Evolutionary conservation across 2,113 vertebrate genomes (phyloP), one percentile per base, ranked within the genome.

Genomic region (Chrysochloris asiatica): DNA sequence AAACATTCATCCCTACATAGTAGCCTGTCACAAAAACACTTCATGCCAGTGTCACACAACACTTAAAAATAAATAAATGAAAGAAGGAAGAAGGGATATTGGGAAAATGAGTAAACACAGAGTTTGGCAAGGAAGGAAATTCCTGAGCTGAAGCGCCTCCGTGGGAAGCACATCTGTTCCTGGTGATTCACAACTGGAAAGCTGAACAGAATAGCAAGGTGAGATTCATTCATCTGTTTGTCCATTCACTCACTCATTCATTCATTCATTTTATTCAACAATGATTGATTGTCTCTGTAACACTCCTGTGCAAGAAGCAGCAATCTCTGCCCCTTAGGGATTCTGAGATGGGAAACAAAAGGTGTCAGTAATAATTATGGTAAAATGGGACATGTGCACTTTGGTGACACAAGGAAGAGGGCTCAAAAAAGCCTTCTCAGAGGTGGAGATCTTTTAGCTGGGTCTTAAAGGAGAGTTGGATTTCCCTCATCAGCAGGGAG

Each of bases 111-210:
- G 78, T 78, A 88, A 88, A 79, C n/a, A 90, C 3, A 76, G n/a
- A 83, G 36, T 95, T 88, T 61, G 50, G 86, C n/a, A 86, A 92
- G 75, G 71, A 86, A 92, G 92, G 88, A 92, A 91, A 86, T 92
- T 86, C 83, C 65, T 14, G 83, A 73, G 71, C 61, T 76, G 72
- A 79, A 24, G 52, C 77, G 56, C 36, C 26, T 83, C 76, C 82
- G 48, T 67, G 90, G 61, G 56, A 86, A 92, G 79, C 47, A 72
- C 76, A 65, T 85, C 36, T 89, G 63, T 30, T 69, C 69, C 45
- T 19, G 88, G 69, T 84, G 59, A 72, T 71, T 86, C 8, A 73
- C 43, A 63, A 47, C 0, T 56, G 79, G 67, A 24, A 33, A 85
- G 54, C 13, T 8, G 4, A 73, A 38, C 22, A 84, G 79, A 22